Evolutionary conservation across 2,797 vertebrate species (phyloP).

Genomic region (Melopsittacus undulatus): DNA sequence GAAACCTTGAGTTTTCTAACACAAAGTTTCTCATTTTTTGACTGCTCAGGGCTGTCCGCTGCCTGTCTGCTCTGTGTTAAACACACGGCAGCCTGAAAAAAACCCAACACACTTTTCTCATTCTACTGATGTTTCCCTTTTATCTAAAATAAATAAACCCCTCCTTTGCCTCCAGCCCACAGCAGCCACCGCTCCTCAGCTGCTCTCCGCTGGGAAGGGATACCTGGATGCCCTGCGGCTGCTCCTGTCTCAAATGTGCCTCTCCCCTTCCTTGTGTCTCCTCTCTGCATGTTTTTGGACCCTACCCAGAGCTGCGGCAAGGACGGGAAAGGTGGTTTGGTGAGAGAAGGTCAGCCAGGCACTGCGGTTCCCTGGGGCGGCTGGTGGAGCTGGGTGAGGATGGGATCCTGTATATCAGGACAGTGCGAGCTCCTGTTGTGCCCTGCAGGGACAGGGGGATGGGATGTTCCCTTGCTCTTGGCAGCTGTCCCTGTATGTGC

Average conservation of each 20-base stretch:
- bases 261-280: neutral
- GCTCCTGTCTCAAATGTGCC: accelerated
- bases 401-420: accelerated
- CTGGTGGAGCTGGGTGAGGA: neutral
- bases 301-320: neutral
- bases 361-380: neutral
- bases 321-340: neutral
- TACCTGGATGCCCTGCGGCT: accelerated
- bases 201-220: accelerated
- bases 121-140: slow-evolving; percentile 41
- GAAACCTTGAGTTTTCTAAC: slow-evolving; percentile 26
- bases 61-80: slow-evolving; percentile 14
- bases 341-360: neutral
- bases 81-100: neutral
- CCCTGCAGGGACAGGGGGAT: neutral
- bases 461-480: neutral
- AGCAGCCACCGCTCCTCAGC: neutral
- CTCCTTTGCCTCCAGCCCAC: neutral
- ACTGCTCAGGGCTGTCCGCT: slow-evolving; percentile 16
- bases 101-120: neutral
- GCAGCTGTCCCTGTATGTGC: neutral
- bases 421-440: neutral
- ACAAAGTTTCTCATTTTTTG: slow-evolving; percentile 28
- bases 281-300: neutral
- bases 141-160: neutral